phyloP scores from a whole-genome alignment of 2,797 vertebrate species.

The Tympanoctomys barrerae region DNA sequence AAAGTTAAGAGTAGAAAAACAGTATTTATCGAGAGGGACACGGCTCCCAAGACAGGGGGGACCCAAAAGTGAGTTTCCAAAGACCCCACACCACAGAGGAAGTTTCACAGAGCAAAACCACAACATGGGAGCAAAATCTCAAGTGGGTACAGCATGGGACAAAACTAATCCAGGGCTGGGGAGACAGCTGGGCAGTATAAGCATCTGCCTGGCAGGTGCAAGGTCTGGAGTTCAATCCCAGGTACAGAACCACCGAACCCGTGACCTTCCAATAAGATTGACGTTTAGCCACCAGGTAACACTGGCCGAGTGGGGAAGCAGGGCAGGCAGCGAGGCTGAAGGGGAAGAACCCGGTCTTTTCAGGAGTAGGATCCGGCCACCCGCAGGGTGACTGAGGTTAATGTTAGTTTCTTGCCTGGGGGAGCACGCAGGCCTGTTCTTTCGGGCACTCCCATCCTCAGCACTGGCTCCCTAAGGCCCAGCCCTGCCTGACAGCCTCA shows the following conservation, averaged over 20 bases:
- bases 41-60: background rate
- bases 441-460: no score
- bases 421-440: background rate
- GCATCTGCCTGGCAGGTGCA: no score
- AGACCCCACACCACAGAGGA: background rate
- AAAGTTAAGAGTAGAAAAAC: background rate
- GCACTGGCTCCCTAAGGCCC: background rate
- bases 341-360: background rate
- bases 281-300: background rate
- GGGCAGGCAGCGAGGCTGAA: background rate
- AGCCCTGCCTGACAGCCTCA: background rate
- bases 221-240: no score
- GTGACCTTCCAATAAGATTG: background rate
- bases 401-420: background rate
- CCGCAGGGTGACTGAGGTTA: background rate
- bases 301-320: background rate
- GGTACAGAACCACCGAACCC: no score
- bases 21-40: background rate
- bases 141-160: background rate
- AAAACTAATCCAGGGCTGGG: background rate
- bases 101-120: background rate
- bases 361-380: no score
- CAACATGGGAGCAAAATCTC: background rate
- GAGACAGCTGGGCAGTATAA: no score
- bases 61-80: background rate